Evolutionary conservation across 2,888 invertebrate species (phyloP), one percentile per base, ranked within the genome.

Genomic region (Ophioninae sp.): DNA sequence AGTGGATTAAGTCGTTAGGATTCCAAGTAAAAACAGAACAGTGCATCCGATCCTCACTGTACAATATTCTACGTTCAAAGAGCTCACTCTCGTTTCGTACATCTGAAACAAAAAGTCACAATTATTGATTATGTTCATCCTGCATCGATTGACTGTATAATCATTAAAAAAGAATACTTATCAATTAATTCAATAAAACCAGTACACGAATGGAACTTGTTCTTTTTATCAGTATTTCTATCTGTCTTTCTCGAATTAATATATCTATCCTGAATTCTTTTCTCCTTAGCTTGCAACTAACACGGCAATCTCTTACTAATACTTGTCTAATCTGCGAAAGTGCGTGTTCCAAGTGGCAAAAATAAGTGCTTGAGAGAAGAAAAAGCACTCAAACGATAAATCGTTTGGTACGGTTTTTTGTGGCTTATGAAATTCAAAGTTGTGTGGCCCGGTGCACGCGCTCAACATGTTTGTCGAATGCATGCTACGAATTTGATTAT

Each of bases 231-330:
- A 83, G 81, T 74, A 62, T 73, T 41, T 73, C n/a, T 50, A 41
- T 74, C 64, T 74, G n/a, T 74, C 74, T 87, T 84, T 57, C 68
- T 86, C 83, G 87, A 88, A 87, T 84, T 84, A 84, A 84, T 82
- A 68, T 69, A 81, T 69, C 79, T 76, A 50, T 79, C 81, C 84
- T 82, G 64, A 56, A 85, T 86, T 86, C 86, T 87, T 89, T 87
- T 85, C 85, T 90, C 88, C 90, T 88, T 75, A 78, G 89, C 90
- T 91, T 91, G 92, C 92, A 83, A 90, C 88, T 92, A 92, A 92
- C 86, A 87, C 88, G 91, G 89, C 90, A 88, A 90, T 88, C 88
- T 89, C 87, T 87, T 62, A 88, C 90, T 92, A 92, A 92, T 87
- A 86, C 76, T 81, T 82, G 39, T 39, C 23, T 64, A 68, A 84